phyloP scores from a whole-genome alignment of 23 tunicate genomes.

The Halocynthia aurantium region DNA sequence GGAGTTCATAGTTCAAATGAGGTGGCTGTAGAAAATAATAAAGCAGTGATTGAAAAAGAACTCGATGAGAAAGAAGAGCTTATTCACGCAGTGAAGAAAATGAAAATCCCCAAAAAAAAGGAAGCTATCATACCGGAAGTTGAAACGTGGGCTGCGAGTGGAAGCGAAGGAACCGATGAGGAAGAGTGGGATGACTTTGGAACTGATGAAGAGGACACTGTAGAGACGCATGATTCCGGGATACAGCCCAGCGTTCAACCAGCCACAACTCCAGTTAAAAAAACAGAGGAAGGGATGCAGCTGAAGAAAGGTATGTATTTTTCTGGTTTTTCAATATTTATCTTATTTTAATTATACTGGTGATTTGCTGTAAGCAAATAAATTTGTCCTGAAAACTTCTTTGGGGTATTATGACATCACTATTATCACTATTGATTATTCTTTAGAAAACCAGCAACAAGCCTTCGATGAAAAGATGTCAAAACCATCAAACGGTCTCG shows the following conservation, averaged over 20 bases:
- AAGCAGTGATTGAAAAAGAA: not conserved
- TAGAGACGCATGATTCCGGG: not conserved
- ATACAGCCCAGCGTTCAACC: not conserved
- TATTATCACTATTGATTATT: no score
- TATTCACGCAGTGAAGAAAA: not conserved
- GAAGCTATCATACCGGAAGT: conserved; percentile 35
- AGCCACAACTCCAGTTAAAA: not conserved
- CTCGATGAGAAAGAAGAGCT: not conserved
- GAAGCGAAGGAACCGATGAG: conserved; percentile 27
- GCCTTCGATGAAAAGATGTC: no score
- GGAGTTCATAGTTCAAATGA: no score
- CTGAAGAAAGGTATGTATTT: no score
- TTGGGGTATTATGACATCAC: no score
- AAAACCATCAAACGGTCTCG: conserved; percentile 1
- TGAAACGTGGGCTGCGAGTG: conserved; percentile 77
- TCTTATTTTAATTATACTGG: no score
- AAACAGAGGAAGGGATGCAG: not conserved
- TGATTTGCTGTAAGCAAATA: no score
- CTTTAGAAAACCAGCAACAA: no score
- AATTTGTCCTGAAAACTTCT: no score
- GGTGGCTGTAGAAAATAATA: no score
- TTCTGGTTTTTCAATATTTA: no score
- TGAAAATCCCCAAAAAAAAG: not conserved
- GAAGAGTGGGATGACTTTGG: conserved; percentile 36
- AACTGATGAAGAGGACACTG: conserved; percentile 9